Base-by-base conservation (phyloP, 2,113 vertebrate genomes). In the Oplegnathus fasciatus region DNA sequence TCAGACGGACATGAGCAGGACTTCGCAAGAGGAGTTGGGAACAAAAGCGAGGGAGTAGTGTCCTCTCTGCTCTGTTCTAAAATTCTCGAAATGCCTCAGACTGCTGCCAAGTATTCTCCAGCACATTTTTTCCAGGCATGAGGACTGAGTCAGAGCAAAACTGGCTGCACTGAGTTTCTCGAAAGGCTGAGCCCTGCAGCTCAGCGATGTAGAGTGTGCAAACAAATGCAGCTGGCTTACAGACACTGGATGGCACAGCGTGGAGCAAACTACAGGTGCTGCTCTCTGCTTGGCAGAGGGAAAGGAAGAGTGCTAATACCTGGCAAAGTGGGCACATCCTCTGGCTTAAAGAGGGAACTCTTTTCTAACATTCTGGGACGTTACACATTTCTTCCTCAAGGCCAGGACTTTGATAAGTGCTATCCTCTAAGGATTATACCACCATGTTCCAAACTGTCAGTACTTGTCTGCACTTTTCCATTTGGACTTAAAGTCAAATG, bases 11-110 rank as follows among this genome's bases (percentile, higher is more conserved):
- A 86, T 96, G 94, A 91, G 86, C 73, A 5, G 85, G 75, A 89
- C 83, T 62, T 70, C 61, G 74, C 42, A 55, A 77, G 60, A 82
- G 28, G 62, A 86, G 80, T 72, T 68, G 67, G 67, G 83, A 86
- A 85, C 71, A 83, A 83, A 89, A 86, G 83, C 32, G 58, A 87
- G 82, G 74, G 83, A 90, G 87, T 67, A 57, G 75, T 44, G 83
- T 88, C 76, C 88, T 84, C 75, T 86, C 83, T 77, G 82, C 88
- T 89, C 81, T 78, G 78, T 81, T 87, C 87, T 78, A 46, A 89
- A 83, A 95, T 93, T 94, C 89, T 92, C 83, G 17, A 92, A 86
- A 94, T 92, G 93, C 92, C 92, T 95, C 86, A 84, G 88, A 92
- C 89, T 92, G 75, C 74, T 88, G 91, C 93, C 94, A 94, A 94